These are phyloP conservation scores for Theonella swinhoei DNA, from an alignment of 37 sponge, comb jelly and placozoan genomes.

Conservation along the genomic window DNA sequence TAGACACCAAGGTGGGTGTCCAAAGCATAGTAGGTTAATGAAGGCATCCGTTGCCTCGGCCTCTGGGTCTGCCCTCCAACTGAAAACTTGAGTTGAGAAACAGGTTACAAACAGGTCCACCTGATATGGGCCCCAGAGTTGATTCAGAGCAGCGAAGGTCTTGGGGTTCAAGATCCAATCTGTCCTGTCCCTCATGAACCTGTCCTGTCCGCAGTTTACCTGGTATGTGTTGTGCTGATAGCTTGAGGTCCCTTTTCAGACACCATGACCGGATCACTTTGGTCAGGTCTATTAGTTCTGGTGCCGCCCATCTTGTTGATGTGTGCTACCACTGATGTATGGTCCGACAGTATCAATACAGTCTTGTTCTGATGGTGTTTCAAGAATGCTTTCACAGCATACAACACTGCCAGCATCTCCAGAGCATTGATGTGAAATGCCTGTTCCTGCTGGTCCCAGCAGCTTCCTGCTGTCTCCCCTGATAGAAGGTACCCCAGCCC, in stretches of 20 bases:
- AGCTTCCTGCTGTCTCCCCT: conserved; percentile 20
- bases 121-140: conserved; percentile 2
- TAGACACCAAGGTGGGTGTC: no score
- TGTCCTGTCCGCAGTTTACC: neutral
- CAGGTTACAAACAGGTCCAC: conserved; percentile 61
- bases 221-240: conserved; percentile 18
- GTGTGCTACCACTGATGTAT: conserved; percentile 15
- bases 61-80: conserved; percentile 54
- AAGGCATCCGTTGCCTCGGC: conserved; percentile 48
- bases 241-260: neutral
- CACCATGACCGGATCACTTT: conserved; percentile 19
- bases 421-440: conserved; percentile 46
- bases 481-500: conserved; percentile 1
- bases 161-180: conserved; percentile 48
- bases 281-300: neutral
- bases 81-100: conserved; percentile 32
- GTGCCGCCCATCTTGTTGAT: conserved; percentile 32
- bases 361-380: neutral
- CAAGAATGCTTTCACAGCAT: conserved; percentile 26
- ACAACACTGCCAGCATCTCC: conserved; percentile 37
- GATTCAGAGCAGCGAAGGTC: conserved; percentile 3
- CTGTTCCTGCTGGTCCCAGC: conserved; percentile 30
- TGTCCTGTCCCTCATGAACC: conserved; percentile 11
- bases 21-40: conserved; percentile 1
- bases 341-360: conserved; percentile 21